These are phyloP conservation scores for Eulithis prunata DNA, from an alignment of 2,888 invertebrate species.

Conservation along the genomic window DNA sequence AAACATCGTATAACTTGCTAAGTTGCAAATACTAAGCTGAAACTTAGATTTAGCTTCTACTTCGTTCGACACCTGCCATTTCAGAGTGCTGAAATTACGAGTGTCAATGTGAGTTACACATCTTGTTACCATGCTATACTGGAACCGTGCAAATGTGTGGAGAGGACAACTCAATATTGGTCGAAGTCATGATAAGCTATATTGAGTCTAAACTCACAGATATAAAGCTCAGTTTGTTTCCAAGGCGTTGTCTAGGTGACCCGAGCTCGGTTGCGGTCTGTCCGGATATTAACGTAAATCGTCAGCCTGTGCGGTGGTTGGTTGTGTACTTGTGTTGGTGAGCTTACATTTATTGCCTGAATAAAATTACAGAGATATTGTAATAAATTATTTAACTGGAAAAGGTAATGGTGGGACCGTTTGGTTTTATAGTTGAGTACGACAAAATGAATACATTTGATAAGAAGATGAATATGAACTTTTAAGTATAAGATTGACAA, in stretches of 20 bases:
- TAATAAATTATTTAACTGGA: constrained; percentile 23
- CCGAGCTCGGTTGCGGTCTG: constrained; percentile 42
- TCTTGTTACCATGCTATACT: too few species aligned
- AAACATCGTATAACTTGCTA: neutral
- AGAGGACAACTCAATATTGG: neutral
- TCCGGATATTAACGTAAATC: constrained; percentile 53
- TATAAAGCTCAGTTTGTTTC: constrained; percentile 17
- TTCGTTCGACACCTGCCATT: constrained; percentile 47
- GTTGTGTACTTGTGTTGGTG: constrained; percentile 27
- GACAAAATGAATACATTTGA: neutral
- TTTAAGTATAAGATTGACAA: too few species aligned
- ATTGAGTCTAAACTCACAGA: constrained; percentile 2
- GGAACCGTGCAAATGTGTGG: too few species aligned
- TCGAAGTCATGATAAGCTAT: neutral
- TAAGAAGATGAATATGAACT: too few species aligned
- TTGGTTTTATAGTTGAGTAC: neutral
- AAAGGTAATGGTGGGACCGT: constrained; percentile 9
- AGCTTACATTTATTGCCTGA: constrained; percentile 32
- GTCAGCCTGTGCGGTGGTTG: constrained; percentile 41
- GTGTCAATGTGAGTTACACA: too few species aligned
- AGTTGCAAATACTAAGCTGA: neutral
- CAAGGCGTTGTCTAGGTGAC: neutral
- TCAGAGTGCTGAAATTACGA: constrained; percentile 24
- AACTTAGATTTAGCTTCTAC: neutral
- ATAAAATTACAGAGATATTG: constrained; percentile 31